A percentile compares a stretch with the other conserved stretches of the same genome.
Evolutionary conservation across 1,140 invertebrate genomes (phyloP).

Genomic region (Ditylenchus dipsaci): DNA sequence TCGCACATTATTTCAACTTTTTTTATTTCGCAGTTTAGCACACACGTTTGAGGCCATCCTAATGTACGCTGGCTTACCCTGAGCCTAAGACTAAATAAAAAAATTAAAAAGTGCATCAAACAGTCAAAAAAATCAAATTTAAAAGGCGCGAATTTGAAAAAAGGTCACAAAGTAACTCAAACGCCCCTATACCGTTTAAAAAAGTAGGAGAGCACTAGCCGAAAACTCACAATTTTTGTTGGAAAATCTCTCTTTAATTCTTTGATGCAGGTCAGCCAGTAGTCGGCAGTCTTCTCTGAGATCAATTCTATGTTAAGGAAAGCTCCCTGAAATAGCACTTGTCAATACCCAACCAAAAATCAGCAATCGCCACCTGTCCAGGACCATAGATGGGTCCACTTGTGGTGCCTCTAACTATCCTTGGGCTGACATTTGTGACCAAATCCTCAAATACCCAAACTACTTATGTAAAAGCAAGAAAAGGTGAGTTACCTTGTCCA

Average conservation of each 20-base stretch:
- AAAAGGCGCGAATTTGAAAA: no score
- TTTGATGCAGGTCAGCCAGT: slow-evolving; percentile 81
- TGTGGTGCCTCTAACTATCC: slow-evolving; percentile 86
- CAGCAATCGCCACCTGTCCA: slow-evolving; percentile 66
- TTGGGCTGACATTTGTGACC: slow-evolving; percentile 91
- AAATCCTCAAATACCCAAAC: slow-evolving; percentile 68
- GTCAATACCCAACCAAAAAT: no score
- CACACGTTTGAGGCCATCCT: no score
- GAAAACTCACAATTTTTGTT: slow-evolving; percentile 69
- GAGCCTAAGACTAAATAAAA: no score
- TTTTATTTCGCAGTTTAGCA: no score
- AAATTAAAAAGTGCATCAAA: no score
- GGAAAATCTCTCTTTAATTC: slow-evolving; percentile 91
- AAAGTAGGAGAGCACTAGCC: no score
- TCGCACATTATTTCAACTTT: no score
- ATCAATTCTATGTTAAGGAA: slow-evolving; percentile 97
- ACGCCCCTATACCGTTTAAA: no score
- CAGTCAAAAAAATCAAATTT: no score
- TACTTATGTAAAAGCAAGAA: slow-evolving; percentile 14
- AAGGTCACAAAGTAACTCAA: no score
- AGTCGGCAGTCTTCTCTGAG: slow-evolving; percentile 87
- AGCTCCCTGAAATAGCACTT: slow-evolving; percentile 59
- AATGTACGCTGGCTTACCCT: no score
- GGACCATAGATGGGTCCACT: slow-evolving; percentile 86
- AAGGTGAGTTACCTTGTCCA: slow-evolving; percentile 75